Percentiles rank a stretch among this genome's conserved stretches.
phyloP scores from a whole-genome alignment of 2,113 vertebrate species.

The Candoia aspera region DNA sequence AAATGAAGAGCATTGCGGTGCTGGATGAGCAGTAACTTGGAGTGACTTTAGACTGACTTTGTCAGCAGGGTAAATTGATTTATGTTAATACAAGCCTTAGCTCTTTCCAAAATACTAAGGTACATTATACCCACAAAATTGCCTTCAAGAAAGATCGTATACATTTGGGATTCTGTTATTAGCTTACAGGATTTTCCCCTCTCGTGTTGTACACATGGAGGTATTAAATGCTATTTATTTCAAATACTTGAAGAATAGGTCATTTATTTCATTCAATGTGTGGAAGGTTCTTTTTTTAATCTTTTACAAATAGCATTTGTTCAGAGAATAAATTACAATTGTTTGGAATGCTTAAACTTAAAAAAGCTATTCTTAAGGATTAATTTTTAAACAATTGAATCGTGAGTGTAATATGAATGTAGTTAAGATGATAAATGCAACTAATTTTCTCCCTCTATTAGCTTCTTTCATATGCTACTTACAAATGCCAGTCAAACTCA shows the following conservation, averaged over 20 bases:
- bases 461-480: constrained; percentile 70
- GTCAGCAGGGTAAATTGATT: not conserved
- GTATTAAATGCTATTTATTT: constrained; percentile 30
- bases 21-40: not conserved
- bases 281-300: constrained; percentile 41
- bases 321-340: constrained; percentile 63
- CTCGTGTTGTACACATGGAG: constrained; percentile 1
- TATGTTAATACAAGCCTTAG: not conserved
- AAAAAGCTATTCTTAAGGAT: constrained; percentile 71
- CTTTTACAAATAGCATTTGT: constrained; percentile 64
- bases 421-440: constrained; percentile 65
- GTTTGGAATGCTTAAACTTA: constrained; percentile 73
- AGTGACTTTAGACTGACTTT: not conserved
- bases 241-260: constrained; percentile 39
- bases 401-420: constrained; percentile 71
- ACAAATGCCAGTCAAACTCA: constrained; percentile 70
- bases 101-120: constrained; percentile 1
- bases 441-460: constrained; percentile 66
- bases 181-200: constrained; percentile 9
- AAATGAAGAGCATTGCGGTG: not conserved
- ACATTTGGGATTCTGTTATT: constrained; percentile 3
- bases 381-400: constrained; percentile 74
- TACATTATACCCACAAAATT: not conserved
- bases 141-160: not conserved
- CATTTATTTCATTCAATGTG: constrained; percentile 36